phyloP scores from a whole-genome alignment of 2,888 invertebrate species.

The Tiphia femorata region DNA sequence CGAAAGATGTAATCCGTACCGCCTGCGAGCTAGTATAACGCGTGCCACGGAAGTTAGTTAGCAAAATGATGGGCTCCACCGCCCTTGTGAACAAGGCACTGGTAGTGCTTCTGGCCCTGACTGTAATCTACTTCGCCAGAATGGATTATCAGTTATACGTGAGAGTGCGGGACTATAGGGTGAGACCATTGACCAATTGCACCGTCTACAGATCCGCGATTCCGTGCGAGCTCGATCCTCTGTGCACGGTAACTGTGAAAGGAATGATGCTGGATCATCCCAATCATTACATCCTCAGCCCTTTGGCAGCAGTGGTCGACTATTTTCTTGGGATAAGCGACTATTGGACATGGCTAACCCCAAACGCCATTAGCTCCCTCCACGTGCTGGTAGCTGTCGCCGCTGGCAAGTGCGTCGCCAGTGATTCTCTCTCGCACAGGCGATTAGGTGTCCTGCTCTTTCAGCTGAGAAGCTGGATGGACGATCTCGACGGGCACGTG shows the following conservation, averaged over 20 bases:
- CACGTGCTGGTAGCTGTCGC: constrained; percentile 83
- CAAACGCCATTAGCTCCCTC: constrained; percentile 86
- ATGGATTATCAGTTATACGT: constrained; percentile 82
- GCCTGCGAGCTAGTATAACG: too few relatives aligned
- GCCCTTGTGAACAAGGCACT: constrained; percentile 65
- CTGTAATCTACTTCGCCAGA: constrained; percentile 75
- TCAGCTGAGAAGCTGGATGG: constrained; percentile 85
- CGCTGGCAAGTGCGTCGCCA: constrained; percentile 82
- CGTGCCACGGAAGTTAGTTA: too few relatives aligned
- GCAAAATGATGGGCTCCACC: constrained; percentile 34
- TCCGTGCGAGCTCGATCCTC: constrained; percentile 80
- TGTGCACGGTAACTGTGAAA: constrained; percentile 87
- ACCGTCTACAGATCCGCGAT: constrained; percentile 69
- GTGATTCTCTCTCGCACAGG: constrained; percentile 79
- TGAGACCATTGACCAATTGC: constrained; percentile 70
- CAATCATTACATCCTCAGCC: constrained; percentile 87
- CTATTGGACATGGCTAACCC: constrained; percentile 75
- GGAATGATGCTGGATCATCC: constrained; percentile 85
- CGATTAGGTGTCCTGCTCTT: constrained; percentile 83
- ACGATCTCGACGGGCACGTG: constrained; percentile 89
- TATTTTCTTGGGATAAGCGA: constrained; percentile 76
- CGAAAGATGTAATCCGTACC: too few relatives aligned
- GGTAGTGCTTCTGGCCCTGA: constrained; percentile 69
- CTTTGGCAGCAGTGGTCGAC: constrained; percentile 82
- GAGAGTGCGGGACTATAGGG: constrained; percentile 78